Evolutionary conservation across 2,888 invertebrate genomes (phyloP), one percentile per base, ranked within the genome.

Genomic region (Phalera bucephala): DNA sequence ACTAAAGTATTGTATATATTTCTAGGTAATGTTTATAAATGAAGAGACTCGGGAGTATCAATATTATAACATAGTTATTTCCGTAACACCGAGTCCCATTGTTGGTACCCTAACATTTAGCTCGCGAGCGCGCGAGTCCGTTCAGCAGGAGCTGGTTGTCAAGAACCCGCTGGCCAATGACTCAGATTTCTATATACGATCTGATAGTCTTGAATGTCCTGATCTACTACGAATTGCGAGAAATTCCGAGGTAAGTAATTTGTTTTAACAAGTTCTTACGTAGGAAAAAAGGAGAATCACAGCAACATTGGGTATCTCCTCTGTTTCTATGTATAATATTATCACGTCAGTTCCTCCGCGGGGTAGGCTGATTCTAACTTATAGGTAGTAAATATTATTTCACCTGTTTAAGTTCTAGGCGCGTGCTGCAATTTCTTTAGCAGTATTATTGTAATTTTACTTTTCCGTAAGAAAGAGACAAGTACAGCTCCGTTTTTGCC

Each of bases 21-120:
- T 40, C 1, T 45, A 89, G 89, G 83, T 88, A 14, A 66, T 77
- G 54, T 89, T 89, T 36, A 67, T 77, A 26, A 79, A 87, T 43
- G 73, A 76, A 44, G 36, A 32, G 1, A 72, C 73, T 10, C 72
- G 64, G 2, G 89, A 89, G 47, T 88, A 83, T 36, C 89, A 89
- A 47, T 87, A 54, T 60, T 89, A 88, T 67, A 72, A 72, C 31
- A 69, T 89, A 12, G 48, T 45, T 10, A 67, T 64, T 10, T 53
- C 58, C 0, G 74, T 89, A 5, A 75, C 67, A 4, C 59, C 72
- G 2, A 80, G 85, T 48, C 60, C 66, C 11, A 69, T 87, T 4
- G 76, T 80, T 14, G 85, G 74, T 41, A 78, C 78, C 3, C 45
- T 89, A 40, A 63, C 58, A 8, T 81, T 88, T 42, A 56, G 51